A percentile compares a stretch with the other conserved stretches of the same genome.
phyloP scores from a whole-genome alignment of 1,140 invertebrate species.

The Zaprionus ghesquierei region DNA sequence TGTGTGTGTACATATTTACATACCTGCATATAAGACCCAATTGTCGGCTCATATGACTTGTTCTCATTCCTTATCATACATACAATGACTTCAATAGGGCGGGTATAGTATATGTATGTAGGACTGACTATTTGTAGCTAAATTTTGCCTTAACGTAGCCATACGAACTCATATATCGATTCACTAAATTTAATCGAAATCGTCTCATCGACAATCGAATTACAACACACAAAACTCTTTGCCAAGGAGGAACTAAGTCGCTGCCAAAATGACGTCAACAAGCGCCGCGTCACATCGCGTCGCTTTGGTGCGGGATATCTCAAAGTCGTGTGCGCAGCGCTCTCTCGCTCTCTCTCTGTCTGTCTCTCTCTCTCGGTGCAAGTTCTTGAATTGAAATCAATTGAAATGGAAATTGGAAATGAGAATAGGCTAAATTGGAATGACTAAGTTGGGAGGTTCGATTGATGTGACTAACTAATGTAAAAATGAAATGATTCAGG shows the following conservation, averaged over 20 bases:
- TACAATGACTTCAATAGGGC: not conserved
- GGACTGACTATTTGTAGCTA: not conserved
- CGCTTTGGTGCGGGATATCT: not conserved
- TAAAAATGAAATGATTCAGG: conserved; percentile 23
- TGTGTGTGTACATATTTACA: not conserved
- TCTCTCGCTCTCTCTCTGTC: not conserved
- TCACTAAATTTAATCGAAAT: not conserved
- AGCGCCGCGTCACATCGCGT: not conserved
- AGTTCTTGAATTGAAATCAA: conserved; percentile 3
- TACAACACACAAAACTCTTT: not conserved
- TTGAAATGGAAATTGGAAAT: conserved; percentile 2
- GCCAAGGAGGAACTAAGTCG: not conserved
- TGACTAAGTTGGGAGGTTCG: not conserved
- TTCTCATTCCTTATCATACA: not conserved
- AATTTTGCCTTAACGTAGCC: not conserved
- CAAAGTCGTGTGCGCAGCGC: not conserved
- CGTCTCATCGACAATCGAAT: not conserved
- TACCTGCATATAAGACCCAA: not conserved
- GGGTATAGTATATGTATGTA: too few species aligned
- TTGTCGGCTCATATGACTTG: conserved; percentile 26
- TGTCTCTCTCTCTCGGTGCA: not conserved
- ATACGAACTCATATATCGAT: not conserved
- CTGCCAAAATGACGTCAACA: not conserved
- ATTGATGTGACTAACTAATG: conserved; percentile 16
- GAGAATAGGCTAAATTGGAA: not conserved